Evolutionary conservation across 2,113 vertebrate genomes (phyloP), one percentile per base, ranked within the genome.

Genomic region (Pyxicephalus adspersus): DNA sequence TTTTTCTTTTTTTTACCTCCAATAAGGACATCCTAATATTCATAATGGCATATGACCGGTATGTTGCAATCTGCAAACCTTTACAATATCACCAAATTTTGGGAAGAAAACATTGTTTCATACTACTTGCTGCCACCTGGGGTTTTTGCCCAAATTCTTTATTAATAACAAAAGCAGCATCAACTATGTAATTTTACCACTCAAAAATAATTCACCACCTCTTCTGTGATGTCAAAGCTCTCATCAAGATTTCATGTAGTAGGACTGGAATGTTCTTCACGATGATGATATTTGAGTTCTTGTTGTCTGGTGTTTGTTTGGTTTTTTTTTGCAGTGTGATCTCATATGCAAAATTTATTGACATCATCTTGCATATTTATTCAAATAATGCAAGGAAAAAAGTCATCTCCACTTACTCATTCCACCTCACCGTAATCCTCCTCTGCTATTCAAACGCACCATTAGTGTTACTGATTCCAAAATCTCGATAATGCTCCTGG

Each of bases 1-100:
- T 84, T 90, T 51, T 87, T 87, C 64, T 25, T 84, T 90, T 51
- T 87, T 87, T 60, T 81, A 83, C 5, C 84, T 86, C 87, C 26
- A 29, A 87, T 23, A 87, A 88, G 54, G 87, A 83, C 31, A 55
- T 87, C 31, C 64, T 89, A 45, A 77, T 90, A 18, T 83, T 85
- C 0, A 22, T 86, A 13, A 89, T 89, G 89, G 86, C 86, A 8
- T 89, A 88, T 45, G 88, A 89, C 25, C 64, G 84, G 4, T 89
- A 84, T 0, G 66, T 86, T 60, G 87, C 87, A 22, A 83, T 88
- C 8, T 86, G 87, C 9, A 85, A 89, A 50, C 87, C 88, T 0
- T 78, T 90, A 51, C 85, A 85, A 54, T 90, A 88, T 3, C 5
- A 51, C 22, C 28, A 25, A 7, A 83, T 86, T 31, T 86, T 90